Conservation (phyloP, 2,113 vertebrate species). For the Rhineura floridana region DNA sequence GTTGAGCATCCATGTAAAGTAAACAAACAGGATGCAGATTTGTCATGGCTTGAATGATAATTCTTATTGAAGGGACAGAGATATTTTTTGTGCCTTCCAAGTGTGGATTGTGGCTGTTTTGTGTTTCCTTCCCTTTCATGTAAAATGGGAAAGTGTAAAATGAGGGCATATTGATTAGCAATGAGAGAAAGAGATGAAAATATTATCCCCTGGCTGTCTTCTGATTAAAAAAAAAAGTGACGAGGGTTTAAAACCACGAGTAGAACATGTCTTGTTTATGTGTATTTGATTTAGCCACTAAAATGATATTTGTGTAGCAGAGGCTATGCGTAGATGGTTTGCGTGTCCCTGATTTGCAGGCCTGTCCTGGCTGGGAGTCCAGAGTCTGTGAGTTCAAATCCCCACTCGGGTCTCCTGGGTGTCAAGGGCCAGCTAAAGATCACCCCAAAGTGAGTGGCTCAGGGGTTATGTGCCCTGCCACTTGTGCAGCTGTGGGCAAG, state of each 20-base stretch:
- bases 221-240: not conserved
- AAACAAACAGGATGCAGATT: not conserved
- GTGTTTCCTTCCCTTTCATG: not conserved
- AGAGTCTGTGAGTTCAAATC: too few species aligned
- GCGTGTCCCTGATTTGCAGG: not conserved
- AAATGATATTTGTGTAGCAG: not conserved
- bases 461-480: too few species aligned
- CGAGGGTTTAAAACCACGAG: not conserved
- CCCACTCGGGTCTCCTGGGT: too few species aligned
- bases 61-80: not conserved
- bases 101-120: rapidly evolving
- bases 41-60: not conserved
- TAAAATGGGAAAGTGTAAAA: not conserved
- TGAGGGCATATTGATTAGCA: rapidly evolving
- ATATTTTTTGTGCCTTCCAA: not conserved
- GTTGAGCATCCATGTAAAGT: not conserved
- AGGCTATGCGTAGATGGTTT: not conserved
- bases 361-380: too few species aligned
- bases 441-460: too few species aligned
- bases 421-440: too few species aligned
- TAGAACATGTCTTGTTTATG: rapidly evolving
- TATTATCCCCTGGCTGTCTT: not conserved
- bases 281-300: not conserved
- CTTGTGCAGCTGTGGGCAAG: too few species aligned
- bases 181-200: not conserved